Evolutionary conservation across 2,888 invertebrate genomes (phyloP), one percentile per base, ranked within the genome.

Genomic region (Punctoribates punctum): DNA sequence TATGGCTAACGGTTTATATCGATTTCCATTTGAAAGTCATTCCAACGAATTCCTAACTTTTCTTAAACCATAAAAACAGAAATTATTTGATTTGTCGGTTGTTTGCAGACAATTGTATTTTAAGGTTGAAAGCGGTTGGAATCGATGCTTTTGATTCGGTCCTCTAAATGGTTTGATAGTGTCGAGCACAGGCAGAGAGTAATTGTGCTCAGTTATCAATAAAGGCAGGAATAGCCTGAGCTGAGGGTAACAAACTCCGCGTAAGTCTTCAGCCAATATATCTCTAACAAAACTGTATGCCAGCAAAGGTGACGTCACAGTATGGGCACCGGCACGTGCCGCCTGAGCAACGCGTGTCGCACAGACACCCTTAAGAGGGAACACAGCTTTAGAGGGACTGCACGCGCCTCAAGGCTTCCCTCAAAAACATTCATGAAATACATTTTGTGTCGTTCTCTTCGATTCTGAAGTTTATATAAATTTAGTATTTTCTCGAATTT

Each of bases 201-300:
- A 5, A 25, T 54, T 54, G 54, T 25, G 23, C 42, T n/a, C 1
- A 27, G 67, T n/a, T 11, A 5, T 13, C 9, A 67, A 13, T 29
- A 27, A 29, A 15, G 9, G 38, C 23, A 4, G 67, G 42, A 20
- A 67, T 67, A 38, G 38, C 34, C 27, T 65, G 29, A 34, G 65
- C 67, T 67, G 13, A 67, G 67, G 67, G 67, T 67, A 67, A 67
- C 29, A 29, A 42, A 67, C 67, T 67, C 60, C 20, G 67, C 9
- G 20, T 13, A 11, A 67, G 38, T 34, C 38, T 13, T 34, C 27
- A 42, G 34, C 20, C 67, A 29, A 57, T 20, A 51, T 51, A 60
- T 60, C 60, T 3, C 27, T 60, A 60, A 60, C 60, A 60, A 17
- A 60, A 15, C 6, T 38, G 67, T 42, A 42, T 42, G 67, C 60